Conservation (phyloP, 2,888 invertebrate species). For the Nemapogon koenigi region DNA sequence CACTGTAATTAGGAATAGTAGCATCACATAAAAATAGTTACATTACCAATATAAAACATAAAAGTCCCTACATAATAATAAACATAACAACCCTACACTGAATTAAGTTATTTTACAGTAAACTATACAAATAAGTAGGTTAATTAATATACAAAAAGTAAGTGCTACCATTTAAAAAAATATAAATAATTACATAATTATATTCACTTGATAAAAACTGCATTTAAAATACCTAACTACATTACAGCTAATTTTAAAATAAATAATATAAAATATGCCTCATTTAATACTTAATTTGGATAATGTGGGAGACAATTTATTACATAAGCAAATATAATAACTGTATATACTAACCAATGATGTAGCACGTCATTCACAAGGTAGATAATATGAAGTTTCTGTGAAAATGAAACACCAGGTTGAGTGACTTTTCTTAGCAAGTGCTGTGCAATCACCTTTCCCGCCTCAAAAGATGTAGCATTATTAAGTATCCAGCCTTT, state of each 20-base stretch:
- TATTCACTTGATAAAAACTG: no score
- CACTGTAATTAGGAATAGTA: constrained; percentile 75
- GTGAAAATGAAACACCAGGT: constrained; percentile 78
- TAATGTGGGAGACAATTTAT: no score
- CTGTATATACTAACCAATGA: constrained; percentile 96
- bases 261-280: no score
- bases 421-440: constrained; percentile 83
- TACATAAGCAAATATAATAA: no score
- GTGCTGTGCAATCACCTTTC: constrained; percentile 89
- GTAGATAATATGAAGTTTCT: constrained; percentile 97
- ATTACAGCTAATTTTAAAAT: no score
- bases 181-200: no score
- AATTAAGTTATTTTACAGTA: neutral
- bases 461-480: constrained; percentile 80
- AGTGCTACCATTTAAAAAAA: no score
- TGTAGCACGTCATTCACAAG: constrained; percentile 98
- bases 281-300: no score
- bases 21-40: constrained; percentile 35
- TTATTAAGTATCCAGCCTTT: constrained; percentile 98
- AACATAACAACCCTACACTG: neutral
- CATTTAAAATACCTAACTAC: no score
- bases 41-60: neutral
- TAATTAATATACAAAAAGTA: neutral
- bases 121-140: neutral
- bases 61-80: neutral